Evolutionary conservation across 2,888 invertebrate species (phyloP).

Genomic region (Petrolisthes cinctipes): DNA sequence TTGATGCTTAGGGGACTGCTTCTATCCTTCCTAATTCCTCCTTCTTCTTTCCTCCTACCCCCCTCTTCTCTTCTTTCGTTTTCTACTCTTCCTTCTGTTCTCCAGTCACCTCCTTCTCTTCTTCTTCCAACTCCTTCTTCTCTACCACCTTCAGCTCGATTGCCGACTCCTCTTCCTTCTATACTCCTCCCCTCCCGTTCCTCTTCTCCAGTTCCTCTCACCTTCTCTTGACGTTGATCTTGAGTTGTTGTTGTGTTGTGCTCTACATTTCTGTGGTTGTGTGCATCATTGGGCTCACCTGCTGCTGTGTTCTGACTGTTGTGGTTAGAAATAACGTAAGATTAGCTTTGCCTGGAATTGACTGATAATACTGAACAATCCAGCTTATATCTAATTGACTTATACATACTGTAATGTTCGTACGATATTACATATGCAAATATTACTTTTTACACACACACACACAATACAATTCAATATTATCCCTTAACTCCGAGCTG

Average conservation of each 20-base stretch:
- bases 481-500: too few relatives aligned
- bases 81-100: not conserved
- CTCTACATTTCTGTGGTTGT: not conserved
- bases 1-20: not conserved
- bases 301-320: not conserved
- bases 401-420: too few relatives aligned
- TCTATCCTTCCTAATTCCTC: not conserved
- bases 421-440: too few relatives aligned
- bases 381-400: too few relatives aligned
- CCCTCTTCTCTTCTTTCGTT: not conserved
- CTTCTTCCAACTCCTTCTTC: not conserved
- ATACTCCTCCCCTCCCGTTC: not conserved
- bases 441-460: too few relatives aligned
- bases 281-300: not conserved
- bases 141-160: not conserved
- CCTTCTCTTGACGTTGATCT: not conserved
- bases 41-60: not conserved
- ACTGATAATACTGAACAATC: too few relatives aligned
- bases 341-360: too few relatives aligned
- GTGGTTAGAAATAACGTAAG: not conserved
- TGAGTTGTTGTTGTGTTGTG: not conserved
- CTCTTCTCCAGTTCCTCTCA: not conserved
- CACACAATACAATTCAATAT: too few relatives aligned
- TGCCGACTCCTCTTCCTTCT: not conserved
- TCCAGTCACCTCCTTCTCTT: not conserved